These are phyloP conservation scores for Brachirus orientalis DNA, from an alignment of 2,113 vertebrate species.

Conservation along the genomic window DNA sequence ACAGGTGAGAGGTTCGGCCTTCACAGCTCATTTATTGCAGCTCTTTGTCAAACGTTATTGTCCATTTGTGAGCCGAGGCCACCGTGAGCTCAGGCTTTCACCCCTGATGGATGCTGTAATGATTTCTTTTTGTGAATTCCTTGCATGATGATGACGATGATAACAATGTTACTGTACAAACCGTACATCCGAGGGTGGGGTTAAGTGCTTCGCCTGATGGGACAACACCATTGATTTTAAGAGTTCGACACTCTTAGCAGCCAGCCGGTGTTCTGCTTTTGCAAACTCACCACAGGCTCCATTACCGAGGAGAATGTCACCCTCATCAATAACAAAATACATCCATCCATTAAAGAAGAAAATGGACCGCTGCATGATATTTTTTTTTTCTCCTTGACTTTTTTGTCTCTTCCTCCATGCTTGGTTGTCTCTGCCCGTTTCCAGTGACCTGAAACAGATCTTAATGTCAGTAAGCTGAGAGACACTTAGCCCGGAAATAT, in stretches of 20 bases:
- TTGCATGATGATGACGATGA: slow-evolving; percentile 20
- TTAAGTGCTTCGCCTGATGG: slow-evolving; percentile 40
- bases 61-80: slow-evolving; percentile 31
- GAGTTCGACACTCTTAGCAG: slow-evolving; percentile 14
- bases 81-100: not conserved
- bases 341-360: slow-evolving; percentile 27
- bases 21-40: slow-evolving; percentile 75
- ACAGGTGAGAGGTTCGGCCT: slow-evolving; percentile 70
- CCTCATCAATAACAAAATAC: slow-evolving; percentile 56
- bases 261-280: slow-evolving; percentile 26
- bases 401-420: not conserved
- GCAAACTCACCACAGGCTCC: slow-evolving; percentile 53
- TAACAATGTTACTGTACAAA: slow-evolving; percentile 9
- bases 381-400: slow-evolving; percentile 26
- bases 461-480: slow-evolving; percentile 49
- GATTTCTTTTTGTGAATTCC: slow-evolving; percentile 28
- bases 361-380: not conserved
- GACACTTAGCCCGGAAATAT: slow-evolving; percentile 1
- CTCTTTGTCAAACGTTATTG: slow-evolving; percentile 62
- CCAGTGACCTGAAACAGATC: slow-evolving; percentile 37
- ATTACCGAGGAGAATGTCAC: slow-evolving; percentile 58
- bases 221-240: slow-evolving; percentile 53
- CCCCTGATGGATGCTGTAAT: slow-evolving; percentile 8
- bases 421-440: slow-evolving; percentile 12
- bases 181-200: not conserved